Conservation (phyloP, 2,888 invertebrate genomes). For the Cenopis cana region DNA sequence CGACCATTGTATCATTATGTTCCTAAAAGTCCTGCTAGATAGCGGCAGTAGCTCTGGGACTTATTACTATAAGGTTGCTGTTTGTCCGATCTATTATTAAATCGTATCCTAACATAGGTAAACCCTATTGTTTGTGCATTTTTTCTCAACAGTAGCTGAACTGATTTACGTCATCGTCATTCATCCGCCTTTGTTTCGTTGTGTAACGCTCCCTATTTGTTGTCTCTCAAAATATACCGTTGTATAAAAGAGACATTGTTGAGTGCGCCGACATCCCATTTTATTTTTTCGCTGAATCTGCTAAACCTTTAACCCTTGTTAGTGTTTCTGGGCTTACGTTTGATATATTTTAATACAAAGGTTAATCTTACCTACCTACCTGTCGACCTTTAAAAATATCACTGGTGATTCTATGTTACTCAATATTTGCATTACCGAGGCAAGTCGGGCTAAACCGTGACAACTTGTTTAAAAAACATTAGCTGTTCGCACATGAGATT, state of each 20-base stretch:
- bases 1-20: constrained; percentile 4
- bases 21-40: background rate
- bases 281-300: constrained; percentile 40
- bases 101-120: background rate
- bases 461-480: constrained; percentile 37
- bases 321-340: constrained; percentile 40
- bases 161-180: constrained; percentile 32
- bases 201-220: constrained; percentile 31
- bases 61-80: background rate
- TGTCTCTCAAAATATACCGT: constrained; percentile 26
- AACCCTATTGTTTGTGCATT: constrained; percentile 13
- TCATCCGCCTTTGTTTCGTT: constrained; percentile 28
- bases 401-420: constrained; percentile 22
- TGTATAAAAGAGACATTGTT: constrained; percentile 40
- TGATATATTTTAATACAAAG: constrained; percentile 42
- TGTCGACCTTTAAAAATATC: constrained; percentile 31
- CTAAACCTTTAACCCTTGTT: constrained; percentile 43
- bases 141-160: constrained; percentile 20
- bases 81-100: background rate
- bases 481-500: constrained; percentile 26
- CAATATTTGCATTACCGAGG: constrained; percentile 6
- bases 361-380: constrained; percentile 40
- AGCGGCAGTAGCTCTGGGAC: background rate
- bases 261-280: constrained; percentile 38
- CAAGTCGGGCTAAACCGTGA: constrained; percentile 15